Evolutionary conservation across 2,888 invertebrate species (phyloP).

Genomic region (Lottia scabra): DNA sequence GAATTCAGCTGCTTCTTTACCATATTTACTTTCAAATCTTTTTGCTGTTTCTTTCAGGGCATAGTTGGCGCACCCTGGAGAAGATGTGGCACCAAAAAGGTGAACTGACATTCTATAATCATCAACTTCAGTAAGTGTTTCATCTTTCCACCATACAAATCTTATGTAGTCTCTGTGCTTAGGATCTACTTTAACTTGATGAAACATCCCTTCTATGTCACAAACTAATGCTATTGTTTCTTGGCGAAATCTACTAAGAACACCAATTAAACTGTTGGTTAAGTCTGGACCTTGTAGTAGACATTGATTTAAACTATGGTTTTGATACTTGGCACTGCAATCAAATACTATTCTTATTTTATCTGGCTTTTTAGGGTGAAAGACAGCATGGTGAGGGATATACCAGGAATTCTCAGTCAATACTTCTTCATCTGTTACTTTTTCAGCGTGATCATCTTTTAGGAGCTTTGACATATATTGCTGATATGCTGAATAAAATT

Average conservation of each 20-base stretch:
- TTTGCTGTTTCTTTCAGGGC: constrained; percentile 25
- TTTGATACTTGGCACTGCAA: constrained; percentile 27
- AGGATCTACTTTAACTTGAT: constrained; percentile 7
- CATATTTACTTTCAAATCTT: constrained; percentile 13
- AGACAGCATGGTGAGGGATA: no score
- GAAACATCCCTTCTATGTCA: constrained; percentile 32
- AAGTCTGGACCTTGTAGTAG: constrained; percentile 33
- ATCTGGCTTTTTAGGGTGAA: no score
- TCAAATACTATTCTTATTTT: constrained; percentile 23
- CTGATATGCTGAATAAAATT: neutral
- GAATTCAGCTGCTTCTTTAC: constrained; percentile 25
- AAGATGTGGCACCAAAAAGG: constrained; percentile 32
- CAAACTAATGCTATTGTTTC: no score
- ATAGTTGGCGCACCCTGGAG: constrained; percentile 31
- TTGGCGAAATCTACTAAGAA: no score
- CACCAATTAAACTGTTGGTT: constrained; percentile 28
- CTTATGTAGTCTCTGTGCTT: constrained; percentile 26
- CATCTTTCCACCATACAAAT: constrained; percentile 28
- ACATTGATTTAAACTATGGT: constrained; percentile 20
- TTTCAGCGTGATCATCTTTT: no score
- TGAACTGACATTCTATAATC: constrained; percentile 33
- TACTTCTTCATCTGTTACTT: no score
- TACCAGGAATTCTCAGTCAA: no score
- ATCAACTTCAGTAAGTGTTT: neutral
- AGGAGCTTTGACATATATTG: no score